A percentile compares a stretch with the other conserved stretches of the same genome.
phyloP scores from a whole-genome alignment of 2,888 invertebrate species.

The Galerucella nymphaeae region DNA sequence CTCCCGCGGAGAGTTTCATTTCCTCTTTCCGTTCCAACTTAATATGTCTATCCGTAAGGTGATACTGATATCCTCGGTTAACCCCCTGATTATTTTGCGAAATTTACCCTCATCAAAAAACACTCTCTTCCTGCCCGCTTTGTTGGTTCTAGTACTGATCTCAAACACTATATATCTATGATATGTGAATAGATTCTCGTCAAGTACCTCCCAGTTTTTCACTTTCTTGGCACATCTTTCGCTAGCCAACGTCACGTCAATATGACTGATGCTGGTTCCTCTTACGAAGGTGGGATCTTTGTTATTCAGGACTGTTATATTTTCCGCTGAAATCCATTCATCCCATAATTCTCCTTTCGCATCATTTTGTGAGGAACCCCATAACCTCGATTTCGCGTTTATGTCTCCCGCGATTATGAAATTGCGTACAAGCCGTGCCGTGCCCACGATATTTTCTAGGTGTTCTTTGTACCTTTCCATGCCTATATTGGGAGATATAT shows the following conservation, averaged over 20 bases:
- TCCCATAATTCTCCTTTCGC: background rate
- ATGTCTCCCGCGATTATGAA: conserved; percentile 1
- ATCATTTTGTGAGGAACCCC: conserved; percentile 6
- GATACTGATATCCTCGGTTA: background rate
- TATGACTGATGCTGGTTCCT: background rate
- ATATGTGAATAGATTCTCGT: background rate
- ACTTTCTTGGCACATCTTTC: background rate
- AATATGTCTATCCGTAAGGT: too few species aligned
- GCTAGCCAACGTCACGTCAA: background rate
- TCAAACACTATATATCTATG: background rate
- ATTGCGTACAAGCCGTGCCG: background rate
- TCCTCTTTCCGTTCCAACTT: background rate
- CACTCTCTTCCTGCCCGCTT: conserved; percentile 1
- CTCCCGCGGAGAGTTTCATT: conserved; percentile 8
- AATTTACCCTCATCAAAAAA: background rate
- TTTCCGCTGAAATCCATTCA: background rate
- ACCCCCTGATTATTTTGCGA: background rate
- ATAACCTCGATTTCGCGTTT: conserved; percentile 5
- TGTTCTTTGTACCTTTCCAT: background rate
- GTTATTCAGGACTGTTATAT: background rate
- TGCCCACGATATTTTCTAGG: background rate
- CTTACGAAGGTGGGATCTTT: background rate
- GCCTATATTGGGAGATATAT: too few species aligned
- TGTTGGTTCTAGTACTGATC: background rate
- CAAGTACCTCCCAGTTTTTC: background rate